Evolutionary conservation across 2,888 invertebrate genomes (phyloP).

Genomic region (Epistrophe eligans): DNA sequence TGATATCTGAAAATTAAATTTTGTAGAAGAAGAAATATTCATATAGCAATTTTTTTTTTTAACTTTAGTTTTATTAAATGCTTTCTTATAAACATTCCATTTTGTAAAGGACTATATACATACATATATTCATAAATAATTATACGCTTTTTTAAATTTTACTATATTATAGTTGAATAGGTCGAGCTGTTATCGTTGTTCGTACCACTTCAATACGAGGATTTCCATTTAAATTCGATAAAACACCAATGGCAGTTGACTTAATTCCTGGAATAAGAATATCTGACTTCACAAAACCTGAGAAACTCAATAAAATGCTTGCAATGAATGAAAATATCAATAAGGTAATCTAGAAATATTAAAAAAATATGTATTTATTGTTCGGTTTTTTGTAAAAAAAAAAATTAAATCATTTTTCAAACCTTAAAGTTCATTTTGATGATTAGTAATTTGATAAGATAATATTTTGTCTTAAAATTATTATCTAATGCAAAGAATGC

Average conservation of each 20-base stretch:
- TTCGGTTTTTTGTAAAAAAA: background rate
- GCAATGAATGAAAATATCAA: background rate
- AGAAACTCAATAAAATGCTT: background rate
- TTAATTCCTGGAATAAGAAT: conserved; percentile 42
- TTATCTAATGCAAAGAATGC: background rate
- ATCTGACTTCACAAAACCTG: conserved; percentile 5
- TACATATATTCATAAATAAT: no score
- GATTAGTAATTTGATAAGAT: background rate
- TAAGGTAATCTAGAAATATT: background rate
- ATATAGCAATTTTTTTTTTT: no score
- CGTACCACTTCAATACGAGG: conserved; percentile 28
- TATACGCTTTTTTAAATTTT: no score
- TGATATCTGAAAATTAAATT: no score
- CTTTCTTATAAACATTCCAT: no score
- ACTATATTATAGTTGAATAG: conserved; percentile 11
- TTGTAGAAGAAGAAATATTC: no score
- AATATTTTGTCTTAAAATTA: background rate
- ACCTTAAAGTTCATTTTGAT: conserved; percentile 47
- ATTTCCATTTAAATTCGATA: conserved; percentile 32
- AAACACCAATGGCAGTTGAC: conserved; percentile 15
- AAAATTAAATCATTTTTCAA: background rate
- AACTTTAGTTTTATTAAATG: no score
- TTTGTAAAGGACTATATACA: no score
- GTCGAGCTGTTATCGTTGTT: conserved; percentile 30
- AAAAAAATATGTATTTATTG: background rate